Base-by-base conservation (phyloP, 2,888 invertebrate species). In the Catotricha subobsoleta region DNA sequence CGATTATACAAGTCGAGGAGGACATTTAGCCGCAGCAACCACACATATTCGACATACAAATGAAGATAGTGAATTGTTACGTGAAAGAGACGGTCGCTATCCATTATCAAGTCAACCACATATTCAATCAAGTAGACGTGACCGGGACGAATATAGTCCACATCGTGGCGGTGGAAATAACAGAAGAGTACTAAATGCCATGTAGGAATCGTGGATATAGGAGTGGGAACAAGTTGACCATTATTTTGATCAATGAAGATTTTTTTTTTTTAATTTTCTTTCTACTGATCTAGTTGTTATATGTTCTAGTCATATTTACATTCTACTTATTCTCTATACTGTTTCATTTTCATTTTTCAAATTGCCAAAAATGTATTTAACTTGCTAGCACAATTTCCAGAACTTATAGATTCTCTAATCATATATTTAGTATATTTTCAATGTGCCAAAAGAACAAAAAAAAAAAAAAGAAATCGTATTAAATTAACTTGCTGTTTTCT, bases 131-230 rank as follows among this genome's bases (percentile, higher is more conserved):
- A 33, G 40, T 41, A 44, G 44, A 33, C 35, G 44, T 18, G 60
- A 62, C 52, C 58, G 60, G 51, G 62, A 62, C 52, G 62, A 62
- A 57, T 63, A 62, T 54, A 62, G 61, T 57, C 62, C 63, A 53
- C 62, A 62, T 49, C 58, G 62, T 55, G 58, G 62, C 58, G 60
- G 62, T 55, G 61, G 61, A 56, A 62, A 61, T 57, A 61, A 59
- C 59, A 60, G 62, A 58, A 62, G 62, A 59, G 60, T 60, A 54
- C 59, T 63, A 51, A 62, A 63, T 57, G 62, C 62, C 58, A 63
- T 63, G 62, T 63, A 63, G 62, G 63, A 63, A 59, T 63, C 62
- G 60, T 63, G 62, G 62, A 63, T 63, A 59, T 63, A 62, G 61
- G 62, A 61, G 60, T 60, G 61, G 59, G 59, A 60, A 60, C 60